phyloP scores from a whole-genome alignment of 2,888 invertebrate species.

The Pyralis farinalis region DNA sequence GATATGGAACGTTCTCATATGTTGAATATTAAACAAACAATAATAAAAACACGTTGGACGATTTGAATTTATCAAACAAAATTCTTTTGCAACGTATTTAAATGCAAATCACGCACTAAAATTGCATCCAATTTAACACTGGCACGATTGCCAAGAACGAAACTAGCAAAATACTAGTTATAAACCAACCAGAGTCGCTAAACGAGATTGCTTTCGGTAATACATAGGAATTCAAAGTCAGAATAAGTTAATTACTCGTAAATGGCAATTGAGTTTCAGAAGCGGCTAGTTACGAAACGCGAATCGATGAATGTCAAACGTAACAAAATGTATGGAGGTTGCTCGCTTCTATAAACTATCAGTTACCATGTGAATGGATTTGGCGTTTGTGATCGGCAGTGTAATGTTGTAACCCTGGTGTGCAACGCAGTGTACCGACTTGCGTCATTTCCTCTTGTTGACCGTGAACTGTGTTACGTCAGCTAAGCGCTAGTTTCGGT shows the following conservation, averaged over 20 bases:
- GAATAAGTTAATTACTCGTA: slow-evolving; percentile 21
- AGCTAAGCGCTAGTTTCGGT: slow-evolving; percentile 50
- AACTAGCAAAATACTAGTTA: background rate
- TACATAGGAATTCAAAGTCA: slow-evolving; percentile 8
- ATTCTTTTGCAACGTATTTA: background rate
- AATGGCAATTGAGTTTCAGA: slow-evolving; percentile 25
- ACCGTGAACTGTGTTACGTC: slow-evolving; percentile 77
- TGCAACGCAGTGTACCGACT: slow-evolving; percentile 49
- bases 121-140: background rate
- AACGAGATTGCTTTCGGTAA: slow-evolving; percentile 4
- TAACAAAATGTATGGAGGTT: slow-evolving; percentile 20
- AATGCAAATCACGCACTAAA: background rate
- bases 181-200: slow-evolving; percentile 2
- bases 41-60: too few species aligned
- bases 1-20: too few species aligned
- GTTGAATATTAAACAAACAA: too few species aligned
- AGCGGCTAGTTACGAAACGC: slow-evolving; percentile 18
- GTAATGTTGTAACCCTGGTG: slow-evolving; percentile 51
- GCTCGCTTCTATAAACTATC: slow-evolving; percentile 21
- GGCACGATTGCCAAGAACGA: background rate
- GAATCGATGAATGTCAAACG: slow-evolving; percentile 27
- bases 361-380: slow-evolving; percentile 45
- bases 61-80: background rate
- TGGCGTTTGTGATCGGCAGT: slow-evolving; percentile 41
- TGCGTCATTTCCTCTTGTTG: slow-evolving; percentile 78